Conservation (phyloP, 1,140 invertebrate genomes). For the Drosophila jambulina region DNA sequence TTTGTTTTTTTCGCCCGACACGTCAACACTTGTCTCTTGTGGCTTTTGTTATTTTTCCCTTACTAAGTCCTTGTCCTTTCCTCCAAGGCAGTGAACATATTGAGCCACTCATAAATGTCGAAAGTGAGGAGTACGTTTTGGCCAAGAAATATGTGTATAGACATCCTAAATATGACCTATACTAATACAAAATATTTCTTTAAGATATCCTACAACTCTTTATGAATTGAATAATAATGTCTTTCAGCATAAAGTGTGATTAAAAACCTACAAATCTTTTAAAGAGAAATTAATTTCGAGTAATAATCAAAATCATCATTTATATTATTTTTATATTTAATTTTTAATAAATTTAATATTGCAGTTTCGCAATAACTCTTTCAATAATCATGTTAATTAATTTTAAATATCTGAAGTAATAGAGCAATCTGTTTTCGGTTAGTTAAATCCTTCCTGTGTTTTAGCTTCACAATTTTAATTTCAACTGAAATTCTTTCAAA, state of each 20-base stretch:
- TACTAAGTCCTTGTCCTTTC: constrained; percentile 3
- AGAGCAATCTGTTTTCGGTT: not conserved
- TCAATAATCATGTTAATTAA: not conserved
- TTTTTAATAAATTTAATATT: not conserved
- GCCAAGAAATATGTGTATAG: not conserved
- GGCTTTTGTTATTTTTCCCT: constrained; percentile 51
- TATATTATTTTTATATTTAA: not conserved
- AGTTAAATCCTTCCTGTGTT: not conserved
- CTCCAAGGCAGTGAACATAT: not conserved
- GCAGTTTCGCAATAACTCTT: not conserved
- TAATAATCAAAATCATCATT: not conserved
- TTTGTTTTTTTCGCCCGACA: constrained; percentile 28
- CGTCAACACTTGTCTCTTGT: constrained; percentile 71
- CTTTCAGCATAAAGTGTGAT: not conserved
- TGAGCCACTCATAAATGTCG: constrained; percentile 51
- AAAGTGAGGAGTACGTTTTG: constrained; percentile 6
- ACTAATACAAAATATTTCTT: not conserved
- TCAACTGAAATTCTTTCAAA: constrained; percentile 18
- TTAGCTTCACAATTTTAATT: not conserved
- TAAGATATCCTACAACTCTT: not conserved
- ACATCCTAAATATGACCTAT: fast-evolving
- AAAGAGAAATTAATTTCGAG: not conserved
- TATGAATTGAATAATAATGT: not conserved
- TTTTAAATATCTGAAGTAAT: not conserved
- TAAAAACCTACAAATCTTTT: not conserved